Evolutionary conservation across 2,797 vertebrate genomes (phyloP).

Genomic region (Poecilia wingei): DNA sequence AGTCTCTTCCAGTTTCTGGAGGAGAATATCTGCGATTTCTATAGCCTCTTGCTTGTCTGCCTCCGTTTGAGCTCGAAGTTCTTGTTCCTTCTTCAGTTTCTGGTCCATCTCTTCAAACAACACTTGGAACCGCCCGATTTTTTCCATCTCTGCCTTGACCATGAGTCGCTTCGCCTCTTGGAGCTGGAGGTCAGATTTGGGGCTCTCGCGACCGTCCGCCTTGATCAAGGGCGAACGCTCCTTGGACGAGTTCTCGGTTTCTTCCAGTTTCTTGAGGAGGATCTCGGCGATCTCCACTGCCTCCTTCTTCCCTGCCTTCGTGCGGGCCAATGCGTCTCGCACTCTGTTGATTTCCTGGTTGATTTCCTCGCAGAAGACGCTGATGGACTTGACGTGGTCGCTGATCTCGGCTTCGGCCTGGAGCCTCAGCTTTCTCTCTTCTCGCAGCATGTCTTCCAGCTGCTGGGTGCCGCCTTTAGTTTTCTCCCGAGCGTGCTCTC

Average conservation of each 20-base stretch:
- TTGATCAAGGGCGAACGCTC: background rate
- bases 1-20: background rate
- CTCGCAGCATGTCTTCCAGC: background rate
- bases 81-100: background rate
- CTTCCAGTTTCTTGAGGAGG: background rate
- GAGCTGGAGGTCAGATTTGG: background rate
- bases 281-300: background rate
- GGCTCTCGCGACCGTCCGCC: background rate
- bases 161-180: background rate
- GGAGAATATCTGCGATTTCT: background rate
- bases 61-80: background rate
- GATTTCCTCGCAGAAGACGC: background rate
- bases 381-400: background rate
- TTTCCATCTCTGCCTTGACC: background rate
- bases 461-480: background rate
- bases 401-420: background rate
- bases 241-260: background rate
- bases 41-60: background rate
- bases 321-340: background rate
- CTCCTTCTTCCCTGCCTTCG: background rate
- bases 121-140: too few species aligned
- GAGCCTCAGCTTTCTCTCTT: background rate
- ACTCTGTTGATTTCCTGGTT: slow-evolving; percentile 1
- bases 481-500: background rate
- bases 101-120: background rate